A percentile compares a stretch with the other conserved stretches of the same genome.
These are phyloP conservation scores for Empidonax alnorum DNA, from an alignment of 2,113 vertebrate genomes.

Conservation along the genomic window DNA sequence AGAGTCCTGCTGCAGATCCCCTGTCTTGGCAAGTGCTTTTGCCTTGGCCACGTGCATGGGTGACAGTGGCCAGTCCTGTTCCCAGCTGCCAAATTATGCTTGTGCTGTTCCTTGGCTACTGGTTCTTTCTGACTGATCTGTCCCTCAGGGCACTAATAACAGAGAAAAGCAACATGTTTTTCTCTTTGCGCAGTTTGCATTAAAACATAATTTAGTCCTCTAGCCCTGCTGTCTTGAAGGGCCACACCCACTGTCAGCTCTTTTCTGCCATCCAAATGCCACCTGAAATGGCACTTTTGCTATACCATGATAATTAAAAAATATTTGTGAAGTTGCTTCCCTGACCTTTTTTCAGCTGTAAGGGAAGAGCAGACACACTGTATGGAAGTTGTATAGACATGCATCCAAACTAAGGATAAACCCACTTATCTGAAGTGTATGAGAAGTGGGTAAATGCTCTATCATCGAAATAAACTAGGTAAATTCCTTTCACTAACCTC, in stretches of 20 bases:
- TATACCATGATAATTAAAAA: neutral
- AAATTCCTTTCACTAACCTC: neutral
- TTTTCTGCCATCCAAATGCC: neutral
- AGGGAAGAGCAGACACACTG: neutral
- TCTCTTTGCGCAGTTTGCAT: neutral
- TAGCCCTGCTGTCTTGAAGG: neutral
- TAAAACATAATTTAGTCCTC: neutral
- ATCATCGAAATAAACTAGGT: neutral
- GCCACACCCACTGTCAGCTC: neutral
- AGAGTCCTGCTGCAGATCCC: rapidly evolving
- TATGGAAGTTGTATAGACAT: neutral
- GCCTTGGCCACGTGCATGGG: rapidly evolving
- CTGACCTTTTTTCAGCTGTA: neutral
- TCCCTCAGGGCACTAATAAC: neutral
- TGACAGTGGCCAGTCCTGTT: neutral
- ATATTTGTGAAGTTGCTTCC: neutral
- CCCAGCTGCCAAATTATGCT: rapidly evolving
- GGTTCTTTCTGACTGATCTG: neutral
- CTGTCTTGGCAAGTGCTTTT: neutral
- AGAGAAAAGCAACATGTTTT: neutral
- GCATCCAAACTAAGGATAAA: neutral
- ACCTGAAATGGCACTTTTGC: neutral
- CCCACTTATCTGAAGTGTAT: neutral
- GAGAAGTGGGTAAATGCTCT: neutral
- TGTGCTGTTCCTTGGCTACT: neutral